Conservation (phyloP, 2,797 vertebrate genomes). For the Chrysocyon brachyurus region DNA sequence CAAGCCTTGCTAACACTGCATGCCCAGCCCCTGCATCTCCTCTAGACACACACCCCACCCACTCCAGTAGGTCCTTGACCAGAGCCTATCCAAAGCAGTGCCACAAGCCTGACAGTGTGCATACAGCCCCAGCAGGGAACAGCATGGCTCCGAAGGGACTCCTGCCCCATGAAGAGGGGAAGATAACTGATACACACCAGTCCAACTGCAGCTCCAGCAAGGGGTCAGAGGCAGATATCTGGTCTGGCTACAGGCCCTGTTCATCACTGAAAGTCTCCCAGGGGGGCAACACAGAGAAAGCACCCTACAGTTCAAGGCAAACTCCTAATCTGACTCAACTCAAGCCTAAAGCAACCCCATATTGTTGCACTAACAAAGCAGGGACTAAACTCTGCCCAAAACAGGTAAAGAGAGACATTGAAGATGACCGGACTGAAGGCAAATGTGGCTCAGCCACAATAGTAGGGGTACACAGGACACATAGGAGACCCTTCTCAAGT, state of each 20-base stretch:
- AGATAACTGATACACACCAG: neutral
- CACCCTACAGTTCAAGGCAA: neutral
- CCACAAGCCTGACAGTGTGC: neutral
- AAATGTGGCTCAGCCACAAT: neutral
- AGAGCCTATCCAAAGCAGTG: neutral
- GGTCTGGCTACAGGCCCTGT: neutral
- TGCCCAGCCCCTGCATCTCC: neutral
- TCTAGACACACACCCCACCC: neutral
- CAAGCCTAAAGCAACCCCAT: neutral
- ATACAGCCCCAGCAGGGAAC: neutral
- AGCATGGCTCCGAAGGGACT: neutral
- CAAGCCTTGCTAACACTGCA: neutral
- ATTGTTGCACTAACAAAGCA: neutral
- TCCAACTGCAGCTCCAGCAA: neutral
- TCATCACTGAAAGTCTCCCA: neutral
- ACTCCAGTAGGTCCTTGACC: neutral
- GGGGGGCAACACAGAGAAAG: neutral
- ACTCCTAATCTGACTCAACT: neutral
- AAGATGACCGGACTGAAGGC: neutral
- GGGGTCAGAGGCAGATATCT: neutral
- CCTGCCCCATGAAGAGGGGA: neutral
- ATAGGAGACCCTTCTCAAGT: no score
- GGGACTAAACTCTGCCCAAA: neutral
- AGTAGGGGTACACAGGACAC: neutral
- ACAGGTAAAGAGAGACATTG: neutral